phyloP scores from a whole-genome alignment of 2,797 vertebrate species.

The Molothrus aeneus region DNA sequence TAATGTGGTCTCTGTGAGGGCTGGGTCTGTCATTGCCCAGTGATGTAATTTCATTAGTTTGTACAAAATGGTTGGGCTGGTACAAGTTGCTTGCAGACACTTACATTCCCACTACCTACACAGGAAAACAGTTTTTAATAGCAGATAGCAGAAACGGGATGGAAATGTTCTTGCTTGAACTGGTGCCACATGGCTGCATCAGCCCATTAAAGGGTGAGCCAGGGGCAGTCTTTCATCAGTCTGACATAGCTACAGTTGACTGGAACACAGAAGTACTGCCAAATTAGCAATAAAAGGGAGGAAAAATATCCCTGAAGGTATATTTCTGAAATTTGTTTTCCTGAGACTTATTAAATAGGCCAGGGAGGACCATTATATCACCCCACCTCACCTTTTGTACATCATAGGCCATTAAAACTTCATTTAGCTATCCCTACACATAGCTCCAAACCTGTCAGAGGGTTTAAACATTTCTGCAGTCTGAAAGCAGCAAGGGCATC shows the following conservation, averaged over 20 bases:
- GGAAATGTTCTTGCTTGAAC: conserved; percentile 11
- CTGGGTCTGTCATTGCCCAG: conserved; percentile 1
- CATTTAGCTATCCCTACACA: not conserved
- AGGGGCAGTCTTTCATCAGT: not conserved
- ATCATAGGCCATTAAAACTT: not conserved
- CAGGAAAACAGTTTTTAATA: not conserved
- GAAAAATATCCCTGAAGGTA: not conserved
- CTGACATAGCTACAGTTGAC: not conserved
- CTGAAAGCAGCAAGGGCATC: not conserved
- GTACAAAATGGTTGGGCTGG: not conserved
- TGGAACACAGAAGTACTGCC: not conserved
- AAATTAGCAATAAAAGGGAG: not conserved
- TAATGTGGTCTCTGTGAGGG: conserved; percentile 17
- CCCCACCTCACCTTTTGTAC: not conserved
- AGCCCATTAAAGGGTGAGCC: not conserved
- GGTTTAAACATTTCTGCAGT: not conserved
- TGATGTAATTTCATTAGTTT: conserved; percentile 39
- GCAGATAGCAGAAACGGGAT: not conserved
- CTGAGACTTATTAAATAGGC: not conserved
- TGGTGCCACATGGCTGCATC: not conserved
- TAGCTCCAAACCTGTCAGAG: not conserved
- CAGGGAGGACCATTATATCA: not conserved
- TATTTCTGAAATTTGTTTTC: not conserved
- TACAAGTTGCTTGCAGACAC: conserved; percentile 3
- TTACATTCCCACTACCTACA: not conserved